Evolutionary conservation across 2,113 vertebrate genomes (phyloP).

Genomic region (Hippocampus mohnikei): DNA sequence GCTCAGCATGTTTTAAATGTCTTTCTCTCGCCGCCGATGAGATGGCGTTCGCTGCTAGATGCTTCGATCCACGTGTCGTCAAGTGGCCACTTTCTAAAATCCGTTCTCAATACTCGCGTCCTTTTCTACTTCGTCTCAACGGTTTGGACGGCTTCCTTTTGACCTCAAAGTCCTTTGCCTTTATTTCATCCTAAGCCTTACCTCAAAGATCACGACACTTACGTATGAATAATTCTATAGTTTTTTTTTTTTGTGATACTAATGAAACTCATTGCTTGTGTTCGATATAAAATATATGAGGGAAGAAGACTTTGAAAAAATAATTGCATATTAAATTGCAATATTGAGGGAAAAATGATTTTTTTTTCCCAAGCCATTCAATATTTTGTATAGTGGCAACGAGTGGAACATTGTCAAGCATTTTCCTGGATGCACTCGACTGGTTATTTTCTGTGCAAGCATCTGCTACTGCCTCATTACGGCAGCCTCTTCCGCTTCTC

Average conservation of each 20-base stretch:
- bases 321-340: too few relatives aligned
- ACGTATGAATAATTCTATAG: too few relatives aligned
- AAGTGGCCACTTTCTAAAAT: background rate
- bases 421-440: conserved; percentile 25
- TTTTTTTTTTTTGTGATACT: too few relatives aligned
- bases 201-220: too few relatives aligned
- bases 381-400: background rate
- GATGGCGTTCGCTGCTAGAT: conserved; percentile 3
- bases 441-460: conserved; percentile 1
- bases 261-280: too few relatives aligned
- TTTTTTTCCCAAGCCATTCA: too few relatives aligned
- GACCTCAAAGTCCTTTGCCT: too few relatives aligned
- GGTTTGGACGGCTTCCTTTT: background rate
- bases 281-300: too few relatives aligned
- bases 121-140: background rate
- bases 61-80: conserved; percentile 4
- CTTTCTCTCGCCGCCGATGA: conserved; percentile 16
- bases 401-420: background rate
- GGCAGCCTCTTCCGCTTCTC: conserved; percentile 18
- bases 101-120: background rate
- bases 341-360: too few relatives aligned
- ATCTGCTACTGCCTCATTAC: conserved; percentile 21
- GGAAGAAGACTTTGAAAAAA: too few relatives aligned
- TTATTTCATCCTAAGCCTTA: too few relatives aligned
- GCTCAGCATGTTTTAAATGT: conserved; percentile 28